Evolutionary conservation across 2,888 invertebrate species (phyloP), one percentile per base, ranked within the genome.

Genomic region (Euphydryas editha): DNA sequence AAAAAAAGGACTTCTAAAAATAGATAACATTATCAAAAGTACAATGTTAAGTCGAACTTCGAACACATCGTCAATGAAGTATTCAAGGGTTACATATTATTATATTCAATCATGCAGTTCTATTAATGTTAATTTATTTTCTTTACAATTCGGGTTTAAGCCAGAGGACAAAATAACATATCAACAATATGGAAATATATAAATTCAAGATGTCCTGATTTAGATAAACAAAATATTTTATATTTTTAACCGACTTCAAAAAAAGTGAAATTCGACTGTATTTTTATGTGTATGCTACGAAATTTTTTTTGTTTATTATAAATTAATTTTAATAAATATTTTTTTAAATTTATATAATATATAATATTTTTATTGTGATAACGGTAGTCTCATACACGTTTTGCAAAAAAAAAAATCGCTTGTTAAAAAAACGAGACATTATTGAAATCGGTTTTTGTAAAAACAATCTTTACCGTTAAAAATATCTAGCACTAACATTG

Each of bases 71-170:
- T 24, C 61, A 55, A 59, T 59, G 51, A 68, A 62, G 54, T 59
- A 67, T 54, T 20, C 21, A 61, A 24, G 30, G 15, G 56, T 58
- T 20, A 39, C 56, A 61, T 51, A 57, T 49, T 51, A 7, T 11
- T 39, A 36, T 61, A 66, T 39, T 63, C 65, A 66, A 70, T 63
- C 70, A 70, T 70, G 70, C 70, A 70, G 13, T 57, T 61, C 54
- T 59, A 62, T 60, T 46, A 62, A 47, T 42, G 18, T 59, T 54
- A 30, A 36, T 24, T 54, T 49, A 30, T 42, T 42, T 59, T 18
- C 46, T 20, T 18, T 21, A 61, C 24, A 58, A 55, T 42, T 36
- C 44, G 59, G 1, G 30, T 54, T 46, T 44, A 61, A 55, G 49
- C 63, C 21, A 39, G 17, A 54, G 49, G 60, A 62, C 47, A 59